Evolutionary conservation across 2,797 vertebrate species (phyloP), one percentile per base, ranked within the genome.

Genomic region (Sorex maritimensis): DNA sequence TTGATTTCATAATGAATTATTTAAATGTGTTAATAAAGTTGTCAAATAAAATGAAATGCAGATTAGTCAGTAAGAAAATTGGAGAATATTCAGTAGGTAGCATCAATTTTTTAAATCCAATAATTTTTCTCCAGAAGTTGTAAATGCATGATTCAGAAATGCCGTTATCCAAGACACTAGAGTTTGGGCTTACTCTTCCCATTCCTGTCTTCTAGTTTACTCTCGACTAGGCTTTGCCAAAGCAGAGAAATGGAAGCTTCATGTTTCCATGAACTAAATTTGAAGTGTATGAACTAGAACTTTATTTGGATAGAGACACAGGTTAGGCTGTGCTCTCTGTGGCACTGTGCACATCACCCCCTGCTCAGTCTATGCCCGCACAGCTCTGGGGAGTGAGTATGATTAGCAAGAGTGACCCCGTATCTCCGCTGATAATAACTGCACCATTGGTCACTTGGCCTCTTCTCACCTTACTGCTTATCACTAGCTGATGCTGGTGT

Each of bases 291-390:
- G 61, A 55, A 34, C 41, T 2, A 0, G 38, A 38, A 3, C n/a
- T 78, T 44, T 79, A 6, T 67, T 28, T 71, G 63, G n/a, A 41
- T 12, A 1, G 28, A 11, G 14, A 21, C 28, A 30, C 10, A 17
- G 30, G 46, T 23, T 52, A 13, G 41, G 13, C 49, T 34, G 38
- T 61, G 15, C 23, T 61, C 21, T 61, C 58, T 71, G 55, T 17
- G 0, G 3, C 4, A 3, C 63, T 41, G 24, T 11, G 3, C 5
- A 0, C 1, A 1, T 61, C 26, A 13, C 41, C 46, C 11, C 13
- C 34, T 21, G 0, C 67, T 81, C 28, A 0, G 19, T 77, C 34
- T 1, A 13, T 34, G 41, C 72, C 38, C 71, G 14, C 1, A 9
- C 11, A 46, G 12, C 26, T 6, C 7, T 17, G 41, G 34, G 38